Conservation (phyloP, 2,888 invertebrate genomes). For the Falcaria lacertinaria region DNA sequence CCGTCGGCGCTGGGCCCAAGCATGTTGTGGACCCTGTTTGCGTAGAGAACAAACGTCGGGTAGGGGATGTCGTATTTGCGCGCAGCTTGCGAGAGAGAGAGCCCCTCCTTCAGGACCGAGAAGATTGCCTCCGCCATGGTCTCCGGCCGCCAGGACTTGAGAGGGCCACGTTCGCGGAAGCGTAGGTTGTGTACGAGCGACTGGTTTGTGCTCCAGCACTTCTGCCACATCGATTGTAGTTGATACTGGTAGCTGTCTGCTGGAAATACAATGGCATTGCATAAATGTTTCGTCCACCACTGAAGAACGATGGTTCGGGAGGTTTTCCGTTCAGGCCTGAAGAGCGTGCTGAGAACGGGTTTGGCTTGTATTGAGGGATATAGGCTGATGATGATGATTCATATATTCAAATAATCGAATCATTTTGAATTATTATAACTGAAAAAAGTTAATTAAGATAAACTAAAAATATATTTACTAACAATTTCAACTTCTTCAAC, state of each 20-base stretch:
- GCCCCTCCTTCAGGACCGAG: conserved; percentile 93
- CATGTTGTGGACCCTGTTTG: conserved; percentile 96
- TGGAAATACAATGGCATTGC: conserved; percentile 65
- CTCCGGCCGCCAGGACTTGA: conserved; percentile 96
- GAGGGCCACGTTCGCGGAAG: conserved; percentile 94
- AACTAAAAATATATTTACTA: too few relatives aligned
- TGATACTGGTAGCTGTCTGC: conserved; percentile 97
- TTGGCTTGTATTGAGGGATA: too few relatives aligned
- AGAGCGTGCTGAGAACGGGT: too few relatives aligned
- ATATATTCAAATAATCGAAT: too few relatives aligned
- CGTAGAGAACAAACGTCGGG: conserved; percentile 95
- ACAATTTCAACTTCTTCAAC: too few relatives aligned
- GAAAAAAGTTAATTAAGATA: too few relatives aligned
- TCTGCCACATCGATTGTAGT: conserved; percentile 97
- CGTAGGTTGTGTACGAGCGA: conserved; percentile 93
- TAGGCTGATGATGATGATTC: too few relatives aligned
- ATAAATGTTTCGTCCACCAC: conserved; percentile 26
- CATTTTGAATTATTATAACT: too few relatives aligned
- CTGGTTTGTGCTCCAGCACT: conserved; percentile 96
- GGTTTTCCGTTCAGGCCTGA: too few relatives aligned
- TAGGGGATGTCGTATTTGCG: conserved; percentile 97
- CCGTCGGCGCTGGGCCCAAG: conserved; percentile 95
- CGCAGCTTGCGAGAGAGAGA: conserved; percentile 93
- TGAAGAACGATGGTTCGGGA: too few relatives aligned
- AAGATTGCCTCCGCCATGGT: conserved; percentile 97